Evolutionary conservation across 2,113 vertebrate species (phyloP), one percentile per base, ranked within the genome.

Genomic region (Epinephelus cyanopodus): DNA sequence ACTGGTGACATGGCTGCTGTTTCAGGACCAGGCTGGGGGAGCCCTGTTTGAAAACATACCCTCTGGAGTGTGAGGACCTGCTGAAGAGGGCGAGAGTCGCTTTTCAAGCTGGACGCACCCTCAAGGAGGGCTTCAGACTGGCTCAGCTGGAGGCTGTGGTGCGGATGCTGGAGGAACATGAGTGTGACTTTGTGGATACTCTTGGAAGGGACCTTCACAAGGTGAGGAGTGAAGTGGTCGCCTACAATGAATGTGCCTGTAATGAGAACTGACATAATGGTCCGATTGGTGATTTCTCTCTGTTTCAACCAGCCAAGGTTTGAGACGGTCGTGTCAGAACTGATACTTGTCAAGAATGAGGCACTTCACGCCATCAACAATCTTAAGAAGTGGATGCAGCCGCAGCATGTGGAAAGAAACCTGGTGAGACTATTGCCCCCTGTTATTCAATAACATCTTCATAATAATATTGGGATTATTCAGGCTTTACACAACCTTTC

Each of bases 331-430:
- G 83, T 94, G 79, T 95, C 93, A 1, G 96, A 96, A 70, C 82
- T 96, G 77, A 87, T 94, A 19, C 75, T 89, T 3, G 90, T 95
- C 39, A 95, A 95, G 85, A 96, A 95, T 48, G 96, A 96, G 77
- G 95, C 94, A 0, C 77, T 95, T 23, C 79, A 94, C 77, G 95
- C 95, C 58, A 88, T 95, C 76, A 92, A 77, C 74, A 96, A 96
- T 85, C 90, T 96, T 0, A 92, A 90, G 81, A 95, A 91, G 71
- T 96, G 95, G 95, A 95, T 95, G 93, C 91, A 94, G 73, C 95
- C 94, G 0, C 91, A 94, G 61, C 81, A 64, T 11, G 88, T 95
- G 47, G 95, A 96, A 75, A 93, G 86, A 48, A 95, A 86, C 71
- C 91, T 95, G 95, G 95, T 96, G 87, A 89, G 92, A 64, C n/a